These are phyloP conservation scores for Colius striatus DNA, from an alignment of 2,113 vertebrate genomes.

Conservation along the genomic window DNA sequence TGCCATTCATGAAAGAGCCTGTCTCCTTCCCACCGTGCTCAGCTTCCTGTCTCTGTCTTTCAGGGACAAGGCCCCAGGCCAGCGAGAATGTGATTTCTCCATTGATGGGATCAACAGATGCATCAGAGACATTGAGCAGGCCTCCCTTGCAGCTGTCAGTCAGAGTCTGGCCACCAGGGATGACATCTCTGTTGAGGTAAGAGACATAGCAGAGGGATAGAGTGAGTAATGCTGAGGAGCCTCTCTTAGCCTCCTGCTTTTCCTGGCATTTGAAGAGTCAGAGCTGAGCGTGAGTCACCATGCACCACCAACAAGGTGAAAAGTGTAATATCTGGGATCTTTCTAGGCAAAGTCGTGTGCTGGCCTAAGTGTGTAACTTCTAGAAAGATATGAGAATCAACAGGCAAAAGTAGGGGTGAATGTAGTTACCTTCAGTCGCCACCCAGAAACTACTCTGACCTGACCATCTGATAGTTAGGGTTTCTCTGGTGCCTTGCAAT, in stretches of 20 bases:
- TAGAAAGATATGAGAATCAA: neutral
- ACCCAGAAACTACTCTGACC: neutral
- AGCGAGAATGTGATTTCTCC: conserved; percentile 95
- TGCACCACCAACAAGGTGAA: neutral
- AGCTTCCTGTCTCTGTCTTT: neutral
- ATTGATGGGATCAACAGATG: conserved; percentile 97
- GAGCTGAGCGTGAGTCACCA: neutral
- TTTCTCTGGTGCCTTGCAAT: neutral
- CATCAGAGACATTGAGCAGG: conserved; percentile 97
- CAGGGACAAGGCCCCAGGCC: conserved; percentile 98
- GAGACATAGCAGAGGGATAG: neutral
- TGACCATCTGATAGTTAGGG: neutral
- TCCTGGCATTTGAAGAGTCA: neutral
- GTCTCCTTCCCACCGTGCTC: neutral
- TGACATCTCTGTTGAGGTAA: conserved; percentile 97
- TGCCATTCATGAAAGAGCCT: neutral
- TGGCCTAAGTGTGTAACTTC: neutral
- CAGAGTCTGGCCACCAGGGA: conserved; percentile 94
- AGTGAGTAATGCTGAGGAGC: neutral
- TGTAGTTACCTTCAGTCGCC: neutral
- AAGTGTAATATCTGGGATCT: neutral
- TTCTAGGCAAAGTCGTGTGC: neutral
- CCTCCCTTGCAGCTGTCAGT: conserved; percentile 91
- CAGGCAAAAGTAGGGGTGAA: neutral
- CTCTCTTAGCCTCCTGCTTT: neutral